Evolutionary conservation across 2,113 vertebrate species (phyloP).

Genomic region (Nannospalax galili): DNA sequence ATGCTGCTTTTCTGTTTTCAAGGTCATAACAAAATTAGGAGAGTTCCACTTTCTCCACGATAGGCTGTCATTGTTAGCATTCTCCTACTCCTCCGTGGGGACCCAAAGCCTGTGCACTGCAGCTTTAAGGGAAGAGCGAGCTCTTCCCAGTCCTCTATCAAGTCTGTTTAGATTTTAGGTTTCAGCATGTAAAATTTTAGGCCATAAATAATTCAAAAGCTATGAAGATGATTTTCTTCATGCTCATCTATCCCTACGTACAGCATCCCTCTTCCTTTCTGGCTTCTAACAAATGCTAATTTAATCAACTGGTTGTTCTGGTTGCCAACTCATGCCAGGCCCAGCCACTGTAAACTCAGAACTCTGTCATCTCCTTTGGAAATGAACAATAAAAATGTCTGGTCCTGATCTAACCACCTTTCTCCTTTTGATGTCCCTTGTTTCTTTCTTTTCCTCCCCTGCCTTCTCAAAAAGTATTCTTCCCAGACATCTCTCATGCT

Average conservation of each 20-base stretch:
- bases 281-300: slow-evolving; percentile 98
- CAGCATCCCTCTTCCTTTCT: slow-evolving; percentile 75
- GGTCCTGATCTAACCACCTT: slow-evolving; percentile 73
- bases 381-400: slow-evolving; percentile 78
- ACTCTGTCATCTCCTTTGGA: slow-evolving; percentile 89
- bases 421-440: slow-evolving; percentile 61
- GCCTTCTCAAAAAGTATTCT: background rate
- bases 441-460: slow-evolving; percentile 26
- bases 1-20: slow-evolving; percentile 34
- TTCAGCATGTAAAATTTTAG: slow-evolving; percentile 78
- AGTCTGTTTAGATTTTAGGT: slow-evolving; percentile 69
- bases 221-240: slow-evolving; percentile 83
- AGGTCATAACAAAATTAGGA: slow-evolving; percentile 64
- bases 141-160: slow-evolving; percentile 64
- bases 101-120: slow-evolving; percentile 52
- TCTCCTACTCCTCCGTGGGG: slow-evolving; percentile 47
- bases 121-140: slow-evolving; percentile 36
- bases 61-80: background rate
- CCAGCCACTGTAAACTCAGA: slow-evolving; percentile 86
- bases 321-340: slow-evolving; percentile 96
- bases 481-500: background rate
- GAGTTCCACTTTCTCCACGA: background rate
- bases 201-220: slow-evolving; percentile 90
- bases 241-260: slow-evolving; percentile 62
- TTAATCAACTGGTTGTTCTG: slow-evolving; percentile 96